These are phyloP conservation scores for Boloria selene DNA, from an alignment of 2,888 invertebrate genomes.

Conservation along the genomic window DNA sequence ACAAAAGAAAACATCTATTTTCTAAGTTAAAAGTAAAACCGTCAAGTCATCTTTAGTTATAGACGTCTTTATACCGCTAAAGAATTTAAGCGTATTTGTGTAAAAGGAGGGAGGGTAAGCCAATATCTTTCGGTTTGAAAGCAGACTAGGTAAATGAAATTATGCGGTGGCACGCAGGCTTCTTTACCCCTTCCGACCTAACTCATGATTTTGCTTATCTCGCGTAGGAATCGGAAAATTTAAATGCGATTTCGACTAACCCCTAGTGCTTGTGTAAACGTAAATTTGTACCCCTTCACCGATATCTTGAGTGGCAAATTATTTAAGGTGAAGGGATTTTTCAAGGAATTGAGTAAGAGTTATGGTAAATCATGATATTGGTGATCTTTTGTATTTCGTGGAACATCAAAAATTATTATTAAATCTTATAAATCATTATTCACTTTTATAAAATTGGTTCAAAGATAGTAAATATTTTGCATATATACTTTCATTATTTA, in stretches of 20 bases:
- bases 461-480: too few relatives aligned
- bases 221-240: slow-evolving; percentile 72
- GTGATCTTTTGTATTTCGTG: too few relatives aligned
- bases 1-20: too few relatives aligned
- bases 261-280: slow-evolving; percentile 62
- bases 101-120: slow-evolving; percentile 39
- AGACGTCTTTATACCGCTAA: slow-evolving; percentile 12
- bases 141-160: slow-evolving; percentile 66
- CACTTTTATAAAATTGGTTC: too few relatives aligned
- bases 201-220: slow-evolving; percentile 80
- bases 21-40: too few relatives aligned
- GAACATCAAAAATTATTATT: too few relatives aligned
- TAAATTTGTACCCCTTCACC: slow-evolving; percentile 59
- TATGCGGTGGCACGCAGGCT: slow-evolving; percentile 79
- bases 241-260: slow-evolving; percentile 74
- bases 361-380: not conserved
- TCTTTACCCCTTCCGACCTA: slow-evolving; percentile 76
- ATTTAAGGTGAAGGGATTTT: slow-evolving; percentile 34
- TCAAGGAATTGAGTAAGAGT: slow-evolving; percentile 30
- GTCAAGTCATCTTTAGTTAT: slow-evolving; percentile 11
- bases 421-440: too few relatives aligned
- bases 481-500: too few relatives aligned
- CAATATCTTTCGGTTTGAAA: slow-evolving; percentile 46
- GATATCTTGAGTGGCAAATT: slow-evolving; percentile 47
- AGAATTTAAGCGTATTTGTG: slow-evolving; percentile 42